These are phyloP conservation scores for Cephus pygmeus DNA, from an alignment of 2,888 invertebrate genomes.

Conservation along the genomic window DNA sequence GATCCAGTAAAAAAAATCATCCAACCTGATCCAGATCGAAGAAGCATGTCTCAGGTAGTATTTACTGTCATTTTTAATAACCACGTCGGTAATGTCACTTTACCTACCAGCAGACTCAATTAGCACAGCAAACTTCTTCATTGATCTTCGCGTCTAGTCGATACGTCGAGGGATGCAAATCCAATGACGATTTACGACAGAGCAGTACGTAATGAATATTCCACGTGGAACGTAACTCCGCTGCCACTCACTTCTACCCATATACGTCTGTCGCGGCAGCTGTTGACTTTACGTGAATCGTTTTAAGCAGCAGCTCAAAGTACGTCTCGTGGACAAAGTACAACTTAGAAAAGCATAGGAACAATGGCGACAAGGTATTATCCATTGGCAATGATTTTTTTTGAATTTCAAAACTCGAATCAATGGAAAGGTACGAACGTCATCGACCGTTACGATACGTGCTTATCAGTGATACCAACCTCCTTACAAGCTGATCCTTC, in stretches of 20 bases:
- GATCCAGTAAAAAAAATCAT: no score
- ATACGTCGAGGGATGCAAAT: background rate
- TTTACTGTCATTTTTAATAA: no score
- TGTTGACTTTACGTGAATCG: background rate
- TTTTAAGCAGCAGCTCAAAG: background rate
- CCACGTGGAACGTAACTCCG: background rate
- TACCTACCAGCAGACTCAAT: background rate
- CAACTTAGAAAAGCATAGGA: background rate
- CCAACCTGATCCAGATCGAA: no score
- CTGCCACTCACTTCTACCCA: background rate
- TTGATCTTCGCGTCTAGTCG: background rate
- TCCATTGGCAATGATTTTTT: background rate
- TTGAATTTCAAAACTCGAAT: background rate
- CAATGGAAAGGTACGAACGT: background rate
- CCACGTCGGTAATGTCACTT: background rate
- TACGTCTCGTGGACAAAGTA: background rate
- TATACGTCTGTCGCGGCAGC: background rate
- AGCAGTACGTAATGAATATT: background rate
- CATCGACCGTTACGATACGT: background rate
- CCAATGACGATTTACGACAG: background rate
- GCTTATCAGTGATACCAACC: background rate
- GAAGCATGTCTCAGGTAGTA: background rate
- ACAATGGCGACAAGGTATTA: background rate
- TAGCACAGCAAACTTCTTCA: background rate
- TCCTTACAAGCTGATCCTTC: background rate